A percentile compares a stretch with the other conserved stretches of the same genome.
Conservation (phyloP, 2,888 invertebrate species). For the Epirrita christyi region DNA sequence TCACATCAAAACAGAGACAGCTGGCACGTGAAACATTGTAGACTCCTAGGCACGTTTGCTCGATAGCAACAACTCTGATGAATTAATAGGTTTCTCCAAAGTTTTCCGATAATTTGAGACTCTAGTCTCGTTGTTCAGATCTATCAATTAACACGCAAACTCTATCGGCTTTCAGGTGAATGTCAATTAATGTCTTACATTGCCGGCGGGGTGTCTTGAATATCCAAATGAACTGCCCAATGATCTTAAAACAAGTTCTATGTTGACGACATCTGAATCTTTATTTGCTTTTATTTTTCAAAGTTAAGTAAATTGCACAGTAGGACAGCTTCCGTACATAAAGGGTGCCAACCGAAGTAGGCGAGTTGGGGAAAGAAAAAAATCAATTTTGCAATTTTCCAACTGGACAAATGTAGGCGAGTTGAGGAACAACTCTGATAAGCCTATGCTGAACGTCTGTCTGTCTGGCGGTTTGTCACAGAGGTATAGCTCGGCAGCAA, state of each 20-base stretch:
- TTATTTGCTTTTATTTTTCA: conserved; percentile 7
- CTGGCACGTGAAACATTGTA: conserved; percentile 24
- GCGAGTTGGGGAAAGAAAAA: too few species aligned
- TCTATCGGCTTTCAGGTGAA: conserved; percentile 71
- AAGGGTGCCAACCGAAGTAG: too few species aligned
- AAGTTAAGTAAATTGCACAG: neutral
- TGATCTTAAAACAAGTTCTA: conserved; percentile 44
- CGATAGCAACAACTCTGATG: conserved; percentile 2
- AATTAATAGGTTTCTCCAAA: conserved; percentile 31
- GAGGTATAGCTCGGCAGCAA: too few species aligned
- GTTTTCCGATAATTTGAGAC: conserved; percentile 45
- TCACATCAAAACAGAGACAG: conserved; percentile 28
- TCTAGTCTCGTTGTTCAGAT: conserved; percentile 60
- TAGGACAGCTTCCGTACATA: too few species aligned
- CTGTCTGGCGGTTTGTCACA: too few species aligned
- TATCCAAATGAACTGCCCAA: conserved; percentile 45
- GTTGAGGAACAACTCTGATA: too few species aligned
- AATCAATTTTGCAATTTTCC: too few species aligned
- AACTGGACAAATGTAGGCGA: too few species aligned
- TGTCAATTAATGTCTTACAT: conserved; percentile 71
- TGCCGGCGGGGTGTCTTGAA: conserved; percentile 44
- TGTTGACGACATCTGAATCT: conserved; percentile 3
- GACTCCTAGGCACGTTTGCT: conserved; percentile 2
- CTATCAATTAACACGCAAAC: conserved; percentile 75
- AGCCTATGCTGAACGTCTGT: too few species aligned